Conservation (phyloP, 2,797 vertebrate genomes). For the Notoglanidium macrostoma region DNA sequence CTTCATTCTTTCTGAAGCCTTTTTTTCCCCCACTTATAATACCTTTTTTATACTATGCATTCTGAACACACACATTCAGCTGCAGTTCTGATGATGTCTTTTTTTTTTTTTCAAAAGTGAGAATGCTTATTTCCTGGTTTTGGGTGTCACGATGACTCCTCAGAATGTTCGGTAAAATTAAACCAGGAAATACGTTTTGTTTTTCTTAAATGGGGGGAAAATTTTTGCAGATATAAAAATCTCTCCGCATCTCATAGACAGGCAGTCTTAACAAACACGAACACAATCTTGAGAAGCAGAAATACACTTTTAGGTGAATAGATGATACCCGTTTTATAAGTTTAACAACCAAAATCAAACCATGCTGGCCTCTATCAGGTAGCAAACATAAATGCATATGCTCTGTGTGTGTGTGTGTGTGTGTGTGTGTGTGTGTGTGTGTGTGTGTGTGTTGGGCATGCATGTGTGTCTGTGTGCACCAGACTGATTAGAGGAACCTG, state of each 20-base stretch:
- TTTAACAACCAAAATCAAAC: conserved; percentile 1
- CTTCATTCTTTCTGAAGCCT: not conserved
- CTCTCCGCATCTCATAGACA: not conserved
- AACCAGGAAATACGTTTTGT: not conserved
- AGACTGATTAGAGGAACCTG: conserved; percentile 3
- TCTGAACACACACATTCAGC: not conserved
- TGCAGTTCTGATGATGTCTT: not conserved
- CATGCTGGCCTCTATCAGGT: not conserved
- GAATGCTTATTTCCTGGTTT: not conserved
- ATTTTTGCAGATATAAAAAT: not conserved
- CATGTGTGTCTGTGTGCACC: not conserved
- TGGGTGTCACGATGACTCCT: not conserved
- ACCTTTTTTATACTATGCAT: not conserved
- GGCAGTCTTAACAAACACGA: not conserved
- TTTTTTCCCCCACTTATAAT: not conserved
- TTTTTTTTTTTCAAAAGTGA: not conserved
- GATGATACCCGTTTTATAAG: not conserved
- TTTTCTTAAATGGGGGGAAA: not conserved
- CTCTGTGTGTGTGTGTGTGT: not conserved
- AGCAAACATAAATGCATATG: not conserved
- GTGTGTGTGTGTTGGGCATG: not conserved
- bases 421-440: not conserved
- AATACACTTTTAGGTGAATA: not conserved
- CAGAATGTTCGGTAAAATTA: not conserved
- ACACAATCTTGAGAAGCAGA: not conserved